Conservation (phyloP, 2,888 invertebrate species). For the Oithona nana region DNA sequence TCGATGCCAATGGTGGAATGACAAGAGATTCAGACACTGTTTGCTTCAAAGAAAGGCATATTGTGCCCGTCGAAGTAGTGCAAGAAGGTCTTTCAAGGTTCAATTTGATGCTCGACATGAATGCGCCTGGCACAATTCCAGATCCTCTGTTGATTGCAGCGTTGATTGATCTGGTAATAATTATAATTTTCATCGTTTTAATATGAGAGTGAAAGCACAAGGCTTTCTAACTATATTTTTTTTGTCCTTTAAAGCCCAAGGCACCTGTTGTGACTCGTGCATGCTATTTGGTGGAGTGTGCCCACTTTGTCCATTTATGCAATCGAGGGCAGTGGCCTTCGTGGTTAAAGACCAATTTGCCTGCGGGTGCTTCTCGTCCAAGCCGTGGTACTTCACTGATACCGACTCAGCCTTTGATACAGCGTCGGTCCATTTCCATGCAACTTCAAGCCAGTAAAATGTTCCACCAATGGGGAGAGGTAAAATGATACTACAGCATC, state of each 20-base stretch:
- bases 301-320: constrained; percentile 89
- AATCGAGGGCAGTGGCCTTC: constrained; percentile 96
- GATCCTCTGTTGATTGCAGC: constrained; percentile 90
- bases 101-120: constrained; percentile 79
- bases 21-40: constrained; percentile 70
- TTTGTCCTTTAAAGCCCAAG: constrained; percentile 44
- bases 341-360: constrained; percentile 79
- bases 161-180: constrained; percentile 65
- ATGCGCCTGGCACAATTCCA: constrained; percentile 85
- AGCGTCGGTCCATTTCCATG: constrained; percentile 45
- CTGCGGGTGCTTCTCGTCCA: constrained; percentile 24
- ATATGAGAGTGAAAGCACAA: not conserved
- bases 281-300: constrained; percentile 76
- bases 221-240: constrained; percentile 4
- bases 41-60: constrained; percentile 61
- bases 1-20: constrained; percentile 46
- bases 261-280: constrained; percentile 86
- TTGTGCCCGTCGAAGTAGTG: constrained; percentile 56
- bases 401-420: constrained; percentile 33
- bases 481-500: constrained; percentile 27
- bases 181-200: too few relatives aligned
- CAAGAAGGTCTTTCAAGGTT: constrained; percentile 76
- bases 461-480: constrained; percentile 93
- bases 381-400: not conserved
- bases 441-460: constrained; percentile 84